These are phyloP conservation scores for Hylomyscus alleni DNA, from an alignment of 2,797 vertebrate genomes.

Conservation along the genomic window DNA sequence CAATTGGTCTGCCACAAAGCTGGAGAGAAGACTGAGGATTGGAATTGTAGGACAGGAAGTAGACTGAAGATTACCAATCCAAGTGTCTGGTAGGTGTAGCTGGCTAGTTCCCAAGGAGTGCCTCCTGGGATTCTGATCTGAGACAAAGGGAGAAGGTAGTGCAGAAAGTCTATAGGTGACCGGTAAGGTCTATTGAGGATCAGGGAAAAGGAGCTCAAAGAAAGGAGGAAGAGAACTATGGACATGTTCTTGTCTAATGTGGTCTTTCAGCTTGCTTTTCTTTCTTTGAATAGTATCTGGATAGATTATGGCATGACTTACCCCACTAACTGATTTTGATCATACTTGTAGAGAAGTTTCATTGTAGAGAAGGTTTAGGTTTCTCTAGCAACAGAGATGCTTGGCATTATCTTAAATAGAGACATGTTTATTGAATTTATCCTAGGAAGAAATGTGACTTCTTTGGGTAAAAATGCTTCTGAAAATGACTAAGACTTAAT, in stretches of 20 bases:
- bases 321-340: not conserved
- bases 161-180: not conserved
- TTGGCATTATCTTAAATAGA: not conserved
- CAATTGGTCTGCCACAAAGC: not conserved
- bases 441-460: not conserved
- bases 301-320: not conserved
- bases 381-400: not conserved
- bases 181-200: not conserved
- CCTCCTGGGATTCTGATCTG: not conserved
- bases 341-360: not conserved
- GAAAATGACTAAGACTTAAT: not conserved
- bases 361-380: too few species aligned
- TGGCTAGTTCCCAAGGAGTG: not conserved
- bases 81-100: not conserved
- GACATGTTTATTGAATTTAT: not conserved
- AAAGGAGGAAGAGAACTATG: not conserved
- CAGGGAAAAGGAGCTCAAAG: not conserved
- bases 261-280: not conserved
- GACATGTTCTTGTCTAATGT: not conserved
- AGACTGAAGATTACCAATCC: not conserved
- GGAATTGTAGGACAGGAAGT: too few species aligned
- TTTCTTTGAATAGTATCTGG: accelerated
- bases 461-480: not conserved
- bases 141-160: not conserved
- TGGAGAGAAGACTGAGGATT: not conserved